Evolutionary conservation across 2,113 vertebrate genomes (phyloP).

Genomic region (Jacana jacana): DNA sequence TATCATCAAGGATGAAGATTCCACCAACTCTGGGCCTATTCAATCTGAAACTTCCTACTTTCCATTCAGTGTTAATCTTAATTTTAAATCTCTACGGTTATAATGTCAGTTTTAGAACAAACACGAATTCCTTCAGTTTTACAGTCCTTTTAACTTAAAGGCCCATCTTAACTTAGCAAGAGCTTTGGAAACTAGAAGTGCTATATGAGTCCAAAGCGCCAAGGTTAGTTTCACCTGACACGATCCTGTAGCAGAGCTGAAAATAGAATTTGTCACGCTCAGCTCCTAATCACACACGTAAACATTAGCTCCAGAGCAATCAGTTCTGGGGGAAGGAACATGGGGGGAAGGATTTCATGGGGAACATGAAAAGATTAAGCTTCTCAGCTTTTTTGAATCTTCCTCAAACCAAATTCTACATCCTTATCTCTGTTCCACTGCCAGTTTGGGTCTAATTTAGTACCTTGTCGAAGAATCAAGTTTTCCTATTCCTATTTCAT

Average conservation of each 20-base stretch:
- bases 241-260: background rate
- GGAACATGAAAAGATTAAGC: background rate
- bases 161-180: background rate
- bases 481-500: background rate
- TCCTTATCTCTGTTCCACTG: background rate
- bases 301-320: conserved; percentile 24
- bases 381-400: background rate
- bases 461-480: background rate
- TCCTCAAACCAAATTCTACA: conserved; percentile 1
- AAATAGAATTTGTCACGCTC: conserved; percentile 24
- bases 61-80: background rate
- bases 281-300: background rate
- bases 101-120: background rate
- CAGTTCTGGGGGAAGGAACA: background rate
- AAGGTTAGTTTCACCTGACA: background rate
- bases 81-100: background rate
- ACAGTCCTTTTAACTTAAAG: background rate
- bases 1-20: background rate
- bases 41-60: background rate
- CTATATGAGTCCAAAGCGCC: background rate
- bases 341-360: too few relatives aligned
- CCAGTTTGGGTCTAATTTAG: background rate
- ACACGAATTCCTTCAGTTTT: background rate
- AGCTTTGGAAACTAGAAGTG: background rate
- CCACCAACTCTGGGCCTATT: background rate